phyloP scores from a whole-genome alignment of 2,797 vertebrate species.

The Erethizon dorsatum region DNA sequence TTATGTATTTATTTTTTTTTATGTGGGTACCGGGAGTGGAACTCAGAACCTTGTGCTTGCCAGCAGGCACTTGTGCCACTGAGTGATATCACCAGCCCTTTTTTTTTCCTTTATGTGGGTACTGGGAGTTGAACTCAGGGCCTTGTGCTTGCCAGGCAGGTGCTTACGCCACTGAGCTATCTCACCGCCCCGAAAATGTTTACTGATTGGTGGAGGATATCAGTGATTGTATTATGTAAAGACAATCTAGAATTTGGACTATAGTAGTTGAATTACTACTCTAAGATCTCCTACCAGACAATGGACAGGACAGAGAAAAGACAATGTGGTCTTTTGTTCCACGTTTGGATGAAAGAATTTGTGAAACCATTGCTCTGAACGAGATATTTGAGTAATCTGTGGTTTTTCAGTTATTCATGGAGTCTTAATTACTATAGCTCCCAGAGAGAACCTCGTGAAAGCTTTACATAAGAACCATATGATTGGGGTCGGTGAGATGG shows the following conservation, averaged over 20 bases:
- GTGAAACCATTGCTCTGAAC: constrained; percentile 39
- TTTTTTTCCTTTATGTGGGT: too few species aligned
- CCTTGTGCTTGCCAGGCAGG: too few species aligned
- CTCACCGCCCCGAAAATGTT: neutral
- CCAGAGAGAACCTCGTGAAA: constrained; percentile 34
- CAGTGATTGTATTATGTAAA: constrained; percentile 32
- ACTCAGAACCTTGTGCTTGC: too few species aligned
- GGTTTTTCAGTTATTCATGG: neutral
- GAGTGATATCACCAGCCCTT: too few species aligned
- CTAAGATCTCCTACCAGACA: neutral
- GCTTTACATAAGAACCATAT: neutral
- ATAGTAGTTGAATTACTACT: constrained; percentile 34
- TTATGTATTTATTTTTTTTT: neutral
- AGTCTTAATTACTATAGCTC: constrained; percentile 33
- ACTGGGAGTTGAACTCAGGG: too few species aligned
- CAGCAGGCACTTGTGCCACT: too few species aligned
- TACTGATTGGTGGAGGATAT: neutral
- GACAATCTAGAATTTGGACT: neutral
- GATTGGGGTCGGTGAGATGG: too few species aligned
- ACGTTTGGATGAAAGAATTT: constrained; percentile 34
- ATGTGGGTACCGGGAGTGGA: too few species aligned
- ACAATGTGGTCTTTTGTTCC: neutral
- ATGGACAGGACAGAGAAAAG: neutral
- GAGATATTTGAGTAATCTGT: constrained; percentile 45
- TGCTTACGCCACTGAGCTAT: too few species aligned